Base-by-base conservation (phyloP, 2,888 invertebrate genomes). In the Leistus spinibarbis region DNA sequence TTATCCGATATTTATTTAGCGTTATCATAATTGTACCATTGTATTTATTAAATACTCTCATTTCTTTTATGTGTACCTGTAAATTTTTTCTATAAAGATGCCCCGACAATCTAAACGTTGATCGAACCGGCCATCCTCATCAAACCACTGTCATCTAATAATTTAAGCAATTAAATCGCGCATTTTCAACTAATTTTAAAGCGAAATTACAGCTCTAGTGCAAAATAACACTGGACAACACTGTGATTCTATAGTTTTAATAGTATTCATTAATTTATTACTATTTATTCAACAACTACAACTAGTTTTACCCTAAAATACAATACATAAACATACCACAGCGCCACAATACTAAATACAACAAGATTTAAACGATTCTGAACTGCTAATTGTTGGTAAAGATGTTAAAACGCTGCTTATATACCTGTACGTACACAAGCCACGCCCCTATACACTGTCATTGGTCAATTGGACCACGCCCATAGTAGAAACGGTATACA, bases 1-100 rank as follows among this genome's bases (percentile, higher is more conserved):
- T 66, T 54, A 67, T 53, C 54, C 54, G 67, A 54, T 17, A 23
- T 24, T 10, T 54, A 27, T 68, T 56, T 5, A 40, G 65, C 16
- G 40, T 65, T 65, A 40, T 65, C 27, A 24, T 3, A 56, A 4
- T n/a, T 4, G 24, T 24, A 24, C 7, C 1, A 64, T 22, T 10
- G 2, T 22, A 24, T 10, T 40, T 24, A 24, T 24, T 24, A 7
- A 40, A 13, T 40, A 40, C 40, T 10, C 40, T 40, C n/a, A 40
- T 13, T 40, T 40, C 1, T 5, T 40, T 13, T 7, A 1, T 1
- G 40, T 40, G 40, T 40, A 40, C 40, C 40, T 40, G 7, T 40
- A 7, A 13, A 10, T 1, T 40, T 40, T 40, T 40, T 7, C 40
- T 1, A 40, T 40, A 40, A 40, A 40, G 40, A 40, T 40, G 40